Conservation (phyloP, 1,140 invertebrate genomes). For the Eubasilissa regina region DNA sequence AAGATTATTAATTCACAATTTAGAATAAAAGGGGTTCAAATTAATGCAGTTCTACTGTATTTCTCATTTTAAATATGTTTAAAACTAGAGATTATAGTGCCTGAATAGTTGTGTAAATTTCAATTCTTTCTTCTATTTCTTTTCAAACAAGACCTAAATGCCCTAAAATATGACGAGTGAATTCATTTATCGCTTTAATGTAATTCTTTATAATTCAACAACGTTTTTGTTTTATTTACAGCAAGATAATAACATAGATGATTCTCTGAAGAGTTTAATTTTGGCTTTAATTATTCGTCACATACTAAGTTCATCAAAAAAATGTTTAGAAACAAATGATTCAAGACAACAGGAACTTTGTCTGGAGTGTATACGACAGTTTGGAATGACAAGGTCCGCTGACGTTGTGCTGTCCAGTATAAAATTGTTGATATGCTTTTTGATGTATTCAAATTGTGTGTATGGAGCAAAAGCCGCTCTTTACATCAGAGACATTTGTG, state of each 20-base stretch:
- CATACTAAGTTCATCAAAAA: conserved; percentile 69
- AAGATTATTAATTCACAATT: no score
- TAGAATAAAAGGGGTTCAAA: no score
- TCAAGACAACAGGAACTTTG: conserved; percentile 71
- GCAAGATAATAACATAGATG: conserved; percentile 62
- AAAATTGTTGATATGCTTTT: conserved; percentile 77
- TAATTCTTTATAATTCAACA: neutral
- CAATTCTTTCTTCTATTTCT: no score
- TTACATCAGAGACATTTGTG: conserved; percentile 75
- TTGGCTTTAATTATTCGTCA: conserved; percentile 71
- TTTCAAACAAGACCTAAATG: no score
- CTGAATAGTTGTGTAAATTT: no score
- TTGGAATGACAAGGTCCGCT: conserved; percentile 67
- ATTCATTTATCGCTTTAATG: neutral
- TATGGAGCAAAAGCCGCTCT: conserved; percentile 76
- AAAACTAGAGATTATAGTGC: no score
- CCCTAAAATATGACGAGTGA: no score
- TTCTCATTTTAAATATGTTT: no score
- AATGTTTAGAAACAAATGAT: conserved; percentile 71
- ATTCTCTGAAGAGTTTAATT: conserved; percentile 68
- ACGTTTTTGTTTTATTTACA: conserved; percentile 60
- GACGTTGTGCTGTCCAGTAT: conserved; percentile 72
- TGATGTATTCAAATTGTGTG: conserved; percentile 77
- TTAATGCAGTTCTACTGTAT: no score
- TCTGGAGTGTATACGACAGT: conserved; percentile 72